Evolutionary conservation across 2,888 invertebrate species (phyloP).

Genomic region (Eupithecia exiguata): DNA sequence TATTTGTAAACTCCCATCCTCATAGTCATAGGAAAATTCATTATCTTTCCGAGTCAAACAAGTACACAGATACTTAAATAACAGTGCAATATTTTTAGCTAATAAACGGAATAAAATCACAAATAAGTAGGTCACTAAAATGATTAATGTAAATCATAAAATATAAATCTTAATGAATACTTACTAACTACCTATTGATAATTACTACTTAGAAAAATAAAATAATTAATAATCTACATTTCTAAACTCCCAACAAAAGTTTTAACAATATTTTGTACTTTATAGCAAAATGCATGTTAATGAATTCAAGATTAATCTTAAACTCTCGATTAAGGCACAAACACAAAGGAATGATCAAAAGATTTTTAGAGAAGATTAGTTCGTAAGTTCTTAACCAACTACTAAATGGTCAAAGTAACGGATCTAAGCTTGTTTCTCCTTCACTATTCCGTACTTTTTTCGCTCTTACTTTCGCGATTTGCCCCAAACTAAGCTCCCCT

Average conservation of each 20-base stretch:
- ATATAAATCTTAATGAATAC: not conserved
- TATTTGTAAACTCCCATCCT: not conserved
- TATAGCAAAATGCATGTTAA: conserved; percentile 46
- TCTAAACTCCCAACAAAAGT: not conserved
- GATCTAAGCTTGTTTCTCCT: conserved; percentile 51
- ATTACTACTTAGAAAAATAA: not conserved
- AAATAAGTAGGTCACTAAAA: not conserved
- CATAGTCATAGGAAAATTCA: not conserved
- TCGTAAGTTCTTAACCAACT: not conserved
- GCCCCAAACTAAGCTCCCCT: conserved; percentile 68
- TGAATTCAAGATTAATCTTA: not conserved
- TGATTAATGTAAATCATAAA: not conserved
- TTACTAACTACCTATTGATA: not conserved
- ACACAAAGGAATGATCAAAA: conserved; percentile 43
- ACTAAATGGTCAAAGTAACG: conserved; percentile 26
- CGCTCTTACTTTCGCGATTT: conserved; percentile 48
- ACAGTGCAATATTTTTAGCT: not conserved
- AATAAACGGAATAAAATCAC: conserved; percentile 1
- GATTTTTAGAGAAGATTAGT: not conserved
- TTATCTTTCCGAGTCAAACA: not conserved
- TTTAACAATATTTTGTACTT: conserved; percentile 69
- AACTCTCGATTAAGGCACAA: conserved; percentile 45
- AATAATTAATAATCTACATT: not conserved
- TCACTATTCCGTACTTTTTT: conserved; percentile 57
- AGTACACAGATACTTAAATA: not conserved